Evolutionary conservation across 2,888 invertebrate species (phyloP), one percentile per base, ranked within the genome.

Genomic region (Oligia strigilis): DNA sequence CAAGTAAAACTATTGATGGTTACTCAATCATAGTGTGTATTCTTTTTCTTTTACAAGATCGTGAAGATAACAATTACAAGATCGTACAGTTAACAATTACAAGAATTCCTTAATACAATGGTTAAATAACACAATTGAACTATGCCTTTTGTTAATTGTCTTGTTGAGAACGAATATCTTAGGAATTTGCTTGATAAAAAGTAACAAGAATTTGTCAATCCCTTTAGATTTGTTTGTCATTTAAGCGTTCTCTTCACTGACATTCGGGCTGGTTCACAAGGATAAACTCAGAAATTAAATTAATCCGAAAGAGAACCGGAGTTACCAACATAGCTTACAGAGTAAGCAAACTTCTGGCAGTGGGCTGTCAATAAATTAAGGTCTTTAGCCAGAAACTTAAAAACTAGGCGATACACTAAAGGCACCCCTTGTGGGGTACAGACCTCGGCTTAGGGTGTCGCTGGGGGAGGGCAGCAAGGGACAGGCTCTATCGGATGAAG

Each of bases 101-200:
- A 52, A 70, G 40, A 65, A 83, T 52, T 83, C 52, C 13, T 66
- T 14, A 52, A 71, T 8, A 60, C 80, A 82, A 81, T 82, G 82
- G 29, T 55, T 62, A 49, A 36, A 46, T 29, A 49, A 78, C n/a
- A 81, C 83, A 81, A 83, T 83, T 52, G 52, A 66, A 66, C 17
- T 60, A 78, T 66, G 58, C 17, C 78, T n/a, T 65, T 81, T 81
- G 81, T 81, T 23, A 19, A 81, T 81, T 81, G 83, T 81, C 11
- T 60, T 36, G 43, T 14, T 65, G 70, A 23, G 49, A 83, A 77
- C 13, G n/a, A 58, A 58, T 29, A 65, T 13, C 40, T 55, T 3
- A 64, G 4, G n/a, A 9, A 65, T 46, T 60, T 60, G 1, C 46
- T 66, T 65, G 55, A 70, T 58, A 70, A 81, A 65, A 83, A 83